A percentile compares a stretch with the other conserved stretches of the same genome.
phyloP scores from a whole-genome alignment of 2,888 invertebrate genomes.

The Eupeodes luniger region DNA sequence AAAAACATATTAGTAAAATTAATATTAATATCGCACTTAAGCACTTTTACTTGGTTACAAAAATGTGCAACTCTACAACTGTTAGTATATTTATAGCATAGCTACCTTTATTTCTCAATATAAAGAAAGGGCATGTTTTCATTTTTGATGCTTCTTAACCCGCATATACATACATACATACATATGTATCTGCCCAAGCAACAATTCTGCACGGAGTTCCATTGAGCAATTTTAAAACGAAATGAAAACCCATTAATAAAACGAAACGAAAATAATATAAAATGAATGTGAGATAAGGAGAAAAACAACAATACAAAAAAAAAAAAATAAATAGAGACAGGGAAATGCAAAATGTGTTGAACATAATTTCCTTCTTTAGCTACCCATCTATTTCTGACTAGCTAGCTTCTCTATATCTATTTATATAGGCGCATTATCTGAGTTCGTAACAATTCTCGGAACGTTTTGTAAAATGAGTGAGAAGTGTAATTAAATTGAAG shows the following conservation, averaged over 20 bases:
- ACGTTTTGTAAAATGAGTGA: constrained; percentile 54
- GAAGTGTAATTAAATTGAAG: constrained; percentile 74
- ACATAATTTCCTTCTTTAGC: constrained; percentile 63
- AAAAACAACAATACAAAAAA: constrained; percentile 19
- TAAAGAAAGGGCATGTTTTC: too few relatives aligned
- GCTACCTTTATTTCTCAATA: too few relatives aligned
- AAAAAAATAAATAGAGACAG: background rate
- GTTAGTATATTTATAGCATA: too few relatives aligned
- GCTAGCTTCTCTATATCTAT: background rate
- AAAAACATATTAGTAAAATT: too few relatives aligned
- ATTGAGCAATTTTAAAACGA: constrained; percentile 56
- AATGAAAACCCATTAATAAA: constrained; percentile 66
- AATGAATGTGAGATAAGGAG: constrained; percentile 29
- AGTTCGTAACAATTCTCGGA: constrained; percentile 35
- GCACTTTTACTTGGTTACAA: too few relatives aligned
- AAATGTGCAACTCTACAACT: too few relatives aligned
- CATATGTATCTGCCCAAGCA: too few relatives aligned
- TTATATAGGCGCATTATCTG: background rate
- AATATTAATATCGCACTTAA: too few relatives aligned
- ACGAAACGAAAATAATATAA: constrained; percentile 63
- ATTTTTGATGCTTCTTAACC: background rate
- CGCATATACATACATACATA: background rate
- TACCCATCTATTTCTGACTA: constrained; percentile 31
- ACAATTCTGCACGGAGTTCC: constrained; percentile 41
- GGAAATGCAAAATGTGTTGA: constrained; percentile 54